Percentiles rank a stretch among this genome's conserved stretches.
Conservation (phyloP, 1,140 invertebrate species). For the Atta texana region DNA sequence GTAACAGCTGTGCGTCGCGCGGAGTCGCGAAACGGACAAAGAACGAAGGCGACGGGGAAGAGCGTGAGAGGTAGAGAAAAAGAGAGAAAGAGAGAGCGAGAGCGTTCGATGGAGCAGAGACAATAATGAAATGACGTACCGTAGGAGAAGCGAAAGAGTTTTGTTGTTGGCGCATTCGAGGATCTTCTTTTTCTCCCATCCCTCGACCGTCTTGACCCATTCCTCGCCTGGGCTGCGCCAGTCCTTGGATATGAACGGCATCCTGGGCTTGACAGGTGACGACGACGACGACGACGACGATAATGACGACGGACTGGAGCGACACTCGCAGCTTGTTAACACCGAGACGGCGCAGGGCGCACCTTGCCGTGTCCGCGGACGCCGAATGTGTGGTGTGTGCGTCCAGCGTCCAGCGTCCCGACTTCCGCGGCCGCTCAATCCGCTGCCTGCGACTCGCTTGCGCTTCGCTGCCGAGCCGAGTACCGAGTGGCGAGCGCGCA, state of each 20-base stretch:
- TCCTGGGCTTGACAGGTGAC: slow-evolving; percentile 81
- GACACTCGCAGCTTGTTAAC: slow-evolving; percentile 6
- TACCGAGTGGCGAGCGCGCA: slow-evolving; percentile 80
- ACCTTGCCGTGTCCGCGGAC: slow-evolving; percentile 66
- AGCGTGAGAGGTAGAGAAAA: background rate
- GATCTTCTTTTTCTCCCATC: slow-evolving; percentile 98
- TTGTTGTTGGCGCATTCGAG: slow-evolving; percentile 91
- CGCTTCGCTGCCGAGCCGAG: slow-evolving; percentile 47
- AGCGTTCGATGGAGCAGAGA: background rate
- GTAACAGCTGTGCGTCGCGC: slow-evolving; percentile 80
- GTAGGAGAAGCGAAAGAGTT: slow-evolving; percentile 83
- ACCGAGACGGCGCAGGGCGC: slow-evolving; percentile 34
- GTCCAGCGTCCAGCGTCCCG: slow-evolving; percentile 46
- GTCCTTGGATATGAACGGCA: slow-evolving; percentile 98
- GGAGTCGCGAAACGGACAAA: slow-evolving; percentile 50
- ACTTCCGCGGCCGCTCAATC: slow-evolving; percentile 26
- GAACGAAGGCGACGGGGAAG: too few relatives aligned
- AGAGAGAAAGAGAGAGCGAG: background rate
- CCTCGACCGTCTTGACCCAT: slow-evolving; percentile 98
- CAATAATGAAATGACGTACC: slow-evolving; percentile 75
- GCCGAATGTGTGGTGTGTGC: slow-evolving; percentile 40
- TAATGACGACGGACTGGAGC: background rate
- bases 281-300: background rate
- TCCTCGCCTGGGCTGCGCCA: slow-evolving; percentile 98
- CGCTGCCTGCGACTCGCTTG: slow-evolving; percentile 28